These are phyloP conservation scores for Scaptomyza parva DNA, from an alignment of 2,888 invertebrate species.

Conservation along the genomic window DNA sequence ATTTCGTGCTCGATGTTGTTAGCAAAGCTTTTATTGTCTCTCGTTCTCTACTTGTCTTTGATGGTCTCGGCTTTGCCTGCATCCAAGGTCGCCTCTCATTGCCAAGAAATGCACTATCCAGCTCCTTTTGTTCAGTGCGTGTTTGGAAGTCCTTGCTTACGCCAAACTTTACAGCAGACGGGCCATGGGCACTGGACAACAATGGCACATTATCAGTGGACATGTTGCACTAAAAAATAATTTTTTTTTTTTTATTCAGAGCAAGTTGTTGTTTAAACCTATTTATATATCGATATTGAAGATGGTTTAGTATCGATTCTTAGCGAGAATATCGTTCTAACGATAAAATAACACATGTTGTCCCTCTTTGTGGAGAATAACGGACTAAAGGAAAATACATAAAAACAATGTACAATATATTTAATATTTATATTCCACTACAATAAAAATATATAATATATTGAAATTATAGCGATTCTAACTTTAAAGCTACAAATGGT, in stretches of 20 bases:
- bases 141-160: constrained; percentile 71
- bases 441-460: no score
- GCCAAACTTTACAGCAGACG: constrained; percentile 62
- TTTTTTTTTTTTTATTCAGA: background rate
- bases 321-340: background rate
- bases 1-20: constrained; percentile 5
- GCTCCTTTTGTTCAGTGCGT: constrained; percentile 50
- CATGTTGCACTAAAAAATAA: constrained; percentile 30
- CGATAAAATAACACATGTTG: background rate
- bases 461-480: no score
- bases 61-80: constrained; percentile 22
- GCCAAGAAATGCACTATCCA: constrained; percentile 71
- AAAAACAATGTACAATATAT: background rate
- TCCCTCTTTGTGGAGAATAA: background rate
- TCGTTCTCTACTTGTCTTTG: constrained; percentile 47
- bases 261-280: constrained; percentile 32
- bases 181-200: constrained; percentile 15
- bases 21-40: constrained; percentile 68
- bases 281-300: constrained; percentile 23
- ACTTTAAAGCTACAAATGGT: no score
- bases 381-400: background rate
- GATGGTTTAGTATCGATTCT: constrained; percentile 22
- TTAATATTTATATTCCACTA: no score
- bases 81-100: constrained; percentile 57
- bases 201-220: constrained; percentile 44